Evolutionary conservation across 1,140 invertebrate genomes (phyloP), one percentile per base, ranked within the genome.

Genomic region (Trachelipus rathkii): DNA sequence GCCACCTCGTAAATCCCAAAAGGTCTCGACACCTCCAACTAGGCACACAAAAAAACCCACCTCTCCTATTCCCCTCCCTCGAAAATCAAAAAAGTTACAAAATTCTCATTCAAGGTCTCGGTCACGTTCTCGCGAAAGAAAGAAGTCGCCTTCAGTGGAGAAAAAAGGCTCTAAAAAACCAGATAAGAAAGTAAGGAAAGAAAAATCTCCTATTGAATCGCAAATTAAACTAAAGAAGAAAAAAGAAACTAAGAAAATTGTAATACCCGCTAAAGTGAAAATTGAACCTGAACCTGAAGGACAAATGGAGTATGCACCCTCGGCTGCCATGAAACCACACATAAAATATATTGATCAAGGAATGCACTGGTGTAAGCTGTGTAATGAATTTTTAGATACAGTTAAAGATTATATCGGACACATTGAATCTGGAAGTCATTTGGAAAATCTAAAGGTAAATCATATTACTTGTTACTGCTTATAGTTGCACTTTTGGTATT

Each of bases 281-380:
- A 15, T 44, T n/a, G 10, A 33, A 5, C 3, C 24, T 10, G 33
- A 71, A 44, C 9, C 70, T 4, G 70, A 33, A 23, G 70, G 70
- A 44, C 19, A 71, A 43, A 44, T 50, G 0, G 15, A 60, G 13
- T 73, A 19, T 46, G 23, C 72, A 2, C 44, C n/a, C 4, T 44
- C 13, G 10, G 10, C 66, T 23, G 15, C 13, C 50, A 50, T 66
- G 43, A 21, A 43, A 33, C 19, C 66, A 19, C 43, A 74, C 10
- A 44, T 68, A 50, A 71, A 74, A 6, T 76, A 77, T 44, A 67
- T 74, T 43, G 78, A 79, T 69, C 75, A 77, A 21, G 78, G 78
- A n/a, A 79, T 79, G 78, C 78, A 79, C 43, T 79, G 78, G 78
- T 79, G 78, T 68, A 76, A 72, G 23, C 50, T 79, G n/a, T 79